Percentiles rank a stretch among this genome's conserved stretches.
Evolutionary conservation across 1,140 invertebrate genomes (phyloP).

Genomic region (Procambarus virginalis): DNA sequence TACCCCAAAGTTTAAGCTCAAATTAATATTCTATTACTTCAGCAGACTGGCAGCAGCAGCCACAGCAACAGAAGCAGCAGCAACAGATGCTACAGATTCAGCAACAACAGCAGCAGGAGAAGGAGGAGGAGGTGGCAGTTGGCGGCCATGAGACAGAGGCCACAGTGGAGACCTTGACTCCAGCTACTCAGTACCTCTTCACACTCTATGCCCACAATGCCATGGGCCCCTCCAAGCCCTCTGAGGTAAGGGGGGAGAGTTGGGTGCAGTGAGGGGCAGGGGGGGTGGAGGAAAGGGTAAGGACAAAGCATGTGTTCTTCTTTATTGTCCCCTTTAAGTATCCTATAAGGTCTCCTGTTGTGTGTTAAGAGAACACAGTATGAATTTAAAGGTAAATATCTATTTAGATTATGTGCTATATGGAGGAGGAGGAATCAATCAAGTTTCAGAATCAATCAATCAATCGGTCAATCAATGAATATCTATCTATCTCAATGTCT

Average conservation of each 20-base stretch:
- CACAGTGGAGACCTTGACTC: conserved; percentile 70
- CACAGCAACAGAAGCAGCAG: neutral
- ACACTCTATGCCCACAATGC: conserved; percentile 74
- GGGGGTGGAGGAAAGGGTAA: too few relatives aligned
- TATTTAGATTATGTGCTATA: neutral
- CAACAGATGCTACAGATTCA: conserved; percentile 6
- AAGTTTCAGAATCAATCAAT: too few relatives aligned
- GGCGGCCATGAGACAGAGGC: conserved; percentile 40
- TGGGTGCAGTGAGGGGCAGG: too few relatives aligned
- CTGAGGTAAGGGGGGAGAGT: conserved; percentile 17
- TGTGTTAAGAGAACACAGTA: too few relatives aligned
- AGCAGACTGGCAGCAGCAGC: conserved; percentile 42
- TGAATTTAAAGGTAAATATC: too few relatives aligned
- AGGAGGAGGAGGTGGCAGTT: conserved; percentile 22
- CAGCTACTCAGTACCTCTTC: conserved; percentile 73
- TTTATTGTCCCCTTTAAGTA: too few relatives aligned
- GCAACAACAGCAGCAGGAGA: neutral
- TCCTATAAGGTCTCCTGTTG: too few relatives aligned
- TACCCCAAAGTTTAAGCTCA: too few relatives aligned
- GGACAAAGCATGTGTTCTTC: too few relatives aligned
- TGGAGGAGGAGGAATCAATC: neutral
- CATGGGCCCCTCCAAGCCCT: conserved; percentile 72
- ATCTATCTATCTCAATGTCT: neutral
- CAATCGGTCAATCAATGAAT: neutral
- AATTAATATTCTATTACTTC: neutral